These are phyloP conservation scores for Chromis chromis DNA, from an alignment of 2,797 vertebrate species.

Conservation along the genomic window DNA sequence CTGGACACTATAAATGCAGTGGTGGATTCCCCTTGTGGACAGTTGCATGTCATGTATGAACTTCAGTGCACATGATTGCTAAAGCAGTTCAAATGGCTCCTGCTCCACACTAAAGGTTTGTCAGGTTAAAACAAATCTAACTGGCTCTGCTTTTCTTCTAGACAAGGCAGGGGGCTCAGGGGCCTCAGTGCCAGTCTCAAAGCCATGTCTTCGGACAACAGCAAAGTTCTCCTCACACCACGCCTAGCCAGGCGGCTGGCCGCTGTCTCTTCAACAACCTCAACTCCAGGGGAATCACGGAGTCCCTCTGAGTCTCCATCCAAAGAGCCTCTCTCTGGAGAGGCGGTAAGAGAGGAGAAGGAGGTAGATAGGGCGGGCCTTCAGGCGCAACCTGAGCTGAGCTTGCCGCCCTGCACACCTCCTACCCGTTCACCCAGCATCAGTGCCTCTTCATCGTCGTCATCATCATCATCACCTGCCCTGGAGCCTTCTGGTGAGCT, in stretches of 20 bases:
- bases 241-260: constrained; percentile 82
- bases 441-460: constrained; percentile 87
- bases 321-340: constrained; percentile 83
- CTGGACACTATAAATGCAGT: too few species aligned
- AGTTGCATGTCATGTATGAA: too few species aligned
- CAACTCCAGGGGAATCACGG: constrained; percentile 78
- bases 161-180: constrained; percentile 89
- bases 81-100: too few species aligned
- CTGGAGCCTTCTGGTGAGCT: constrained; percentile 89
- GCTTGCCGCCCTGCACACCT: constrained; percentile 83
- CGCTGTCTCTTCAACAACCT: constrained; percentile 63
- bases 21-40: too few species aligned
- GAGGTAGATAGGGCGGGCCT: constrained; percentile 78
- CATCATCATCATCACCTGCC: constrained; percentile 89
- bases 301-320: constrained; percentile 87
- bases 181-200: constrained; percentile 77
- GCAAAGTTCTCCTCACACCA: constrained; percentile 84
- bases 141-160: constrained; percentile 18
- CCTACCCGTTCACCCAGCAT: constrained; percentile 76
- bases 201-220: constrained; percentile 86
- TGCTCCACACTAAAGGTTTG: neutral
- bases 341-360: constrained; percentile 68
- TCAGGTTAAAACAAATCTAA: neutral
- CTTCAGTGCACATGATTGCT: too few species aligned
- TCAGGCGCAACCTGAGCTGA: constrained; percentile 81